Base-by-base conservation (phyloP, 2,888 invertebrate species). In the Lasius fuliginosus region DNA sequence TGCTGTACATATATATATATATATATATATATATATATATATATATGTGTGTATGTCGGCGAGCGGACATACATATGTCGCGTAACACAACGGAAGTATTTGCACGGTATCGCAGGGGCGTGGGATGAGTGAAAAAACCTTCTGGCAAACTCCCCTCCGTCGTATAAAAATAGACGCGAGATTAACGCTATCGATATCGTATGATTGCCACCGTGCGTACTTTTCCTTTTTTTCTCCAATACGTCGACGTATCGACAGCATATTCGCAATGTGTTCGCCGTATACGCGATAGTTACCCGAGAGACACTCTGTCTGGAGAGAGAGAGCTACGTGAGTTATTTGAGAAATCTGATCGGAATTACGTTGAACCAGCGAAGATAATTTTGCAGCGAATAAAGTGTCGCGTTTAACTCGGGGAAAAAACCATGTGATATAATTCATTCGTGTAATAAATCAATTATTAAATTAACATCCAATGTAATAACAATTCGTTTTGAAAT, bases 131-230 rank as follows among this genome's bases (percentile, higher is more conserved):
- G n/a, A 23, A 23, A 23, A 23, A n/a, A 23, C 12, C 58, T 60
- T 12, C 3, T 8, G 49, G 42, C 8, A 58, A 79, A 46, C 46
- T 33, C 11, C 33, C 11, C 6, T 73, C 27, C n/a, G n/a, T 53
- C 8, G n/a, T 53, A 42, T 23, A 79, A 60, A 79, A 60, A 73
- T 62, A 2, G 36, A 33, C 4, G 15, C 4, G 15, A 69, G 74
- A 79, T 79, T 60, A 79, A 74, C 60, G 79, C 27, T 81, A 81
- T 79, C 77, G 67, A n/a, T 65, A 49, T 36, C 46, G 46, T 15
- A 8, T n/a, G 30, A 42, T 58, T 71, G 60, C 58, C 36, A 81
- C 60, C 42, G 71, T 58, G 11, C 4, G 33, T 58, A 33, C 42
- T 69, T 77, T 30, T 49, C 18, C 4, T 18, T 46, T 49, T 49